A percentile compares a stretch with the other conserved stretches of the same genome.
These are phyloP conservation scores for Nineta flava DNA, from an alignment of 2,888 invertebrate genomes.

Conservation along the genomic window DNA sequence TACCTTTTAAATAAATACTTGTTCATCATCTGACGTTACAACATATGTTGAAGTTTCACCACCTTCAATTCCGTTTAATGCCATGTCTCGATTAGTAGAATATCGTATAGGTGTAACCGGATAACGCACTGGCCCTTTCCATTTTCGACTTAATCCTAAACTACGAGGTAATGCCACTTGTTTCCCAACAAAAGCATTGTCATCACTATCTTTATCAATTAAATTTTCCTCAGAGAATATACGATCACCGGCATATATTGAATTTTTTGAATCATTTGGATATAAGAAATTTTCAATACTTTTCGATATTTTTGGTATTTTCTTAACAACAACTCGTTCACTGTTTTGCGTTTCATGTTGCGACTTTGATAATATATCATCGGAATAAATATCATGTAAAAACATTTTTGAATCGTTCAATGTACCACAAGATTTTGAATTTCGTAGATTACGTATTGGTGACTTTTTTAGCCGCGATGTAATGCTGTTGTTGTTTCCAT, in stretches of 20 bases:
- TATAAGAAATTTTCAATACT: constrained; percentile 5
- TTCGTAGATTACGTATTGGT: background rate
- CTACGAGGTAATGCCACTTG: constrained; percentile 38
- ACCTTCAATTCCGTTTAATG: constrained; percentile 20
- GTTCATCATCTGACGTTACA: constrained; percentile 39
- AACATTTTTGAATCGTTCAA: constrained; percentile 5
- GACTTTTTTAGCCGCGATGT: background rate
- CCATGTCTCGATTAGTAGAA: constrained; percentile 12
- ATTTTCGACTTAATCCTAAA: constrained; percentile 39
- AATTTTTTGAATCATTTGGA: background rate
- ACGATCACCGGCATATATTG: background rate
- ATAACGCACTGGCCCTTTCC: constrained; percentile 45
- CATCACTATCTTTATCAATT: background rate
- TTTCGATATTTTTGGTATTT: constrained; percentile 21
- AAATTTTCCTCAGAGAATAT: background rate
- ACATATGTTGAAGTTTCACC: constrained; percentile 31
- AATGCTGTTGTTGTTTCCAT: background rate
- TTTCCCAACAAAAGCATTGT: background rate
- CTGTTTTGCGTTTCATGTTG: constrained; percentile 7
- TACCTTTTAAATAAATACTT: constrained; percentile 39
- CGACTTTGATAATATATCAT: background rate
- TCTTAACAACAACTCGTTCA: constrained; percentile 21
- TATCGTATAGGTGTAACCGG: constrained; percentile 38
- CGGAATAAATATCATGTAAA: background rate
- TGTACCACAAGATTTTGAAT: constrained; percentile 6